Percentiles rank a stretch among this genome's conserved stretches.
phyloP scores from a whole-genome alignment of 2,113 vertebrate genomes.

The Eurypyga helias region DNA sequence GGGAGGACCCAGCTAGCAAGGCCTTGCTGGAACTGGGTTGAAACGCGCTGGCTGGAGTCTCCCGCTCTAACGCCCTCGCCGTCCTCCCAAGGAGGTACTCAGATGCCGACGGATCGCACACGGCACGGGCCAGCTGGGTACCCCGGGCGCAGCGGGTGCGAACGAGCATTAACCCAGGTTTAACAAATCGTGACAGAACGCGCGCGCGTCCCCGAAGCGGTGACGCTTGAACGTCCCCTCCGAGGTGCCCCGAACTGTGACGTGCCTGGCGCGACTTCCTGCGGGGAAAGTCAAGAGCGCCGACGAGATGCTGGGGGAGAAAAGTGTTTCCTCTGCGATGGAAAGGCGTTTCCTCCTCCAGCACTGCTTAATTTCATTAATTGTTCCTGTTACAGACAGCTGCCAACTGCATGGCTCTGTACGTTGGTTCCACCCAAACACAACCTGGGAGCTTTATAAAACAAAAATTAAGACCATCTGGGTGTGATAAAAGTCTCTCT shows the following conservation, averaged over 20 bases:
- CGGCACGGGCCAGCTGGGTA: neutral
- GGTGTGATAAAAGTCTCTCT: neutral
- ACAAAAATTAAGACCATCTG: neutral
- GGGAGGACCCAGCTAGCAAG: rapidly evolving
- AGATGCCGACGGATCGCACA: neutral
- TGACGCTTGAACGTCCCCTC: neutral
- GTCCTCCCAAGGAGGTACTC: neutral
- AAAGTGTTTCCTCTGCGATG: neutral
- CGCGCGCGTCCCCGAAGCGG: neutral
- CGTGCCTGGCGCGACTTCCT: neutral
- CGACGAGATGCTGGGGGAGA: neutral
- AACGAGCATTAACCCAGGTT: neutral
- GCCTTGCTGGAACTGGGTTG: rapidly evolving
- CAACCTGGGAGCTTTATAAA: neutral
- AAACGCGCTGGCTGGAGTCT: neutral
- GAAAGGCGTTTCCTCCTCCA: neutral
- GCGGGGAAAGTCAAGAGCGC: neutral
- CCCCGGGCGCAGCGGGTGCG: neutral
- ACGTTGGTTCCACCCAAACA: neutral
- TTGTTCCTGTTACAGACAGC: neutral
- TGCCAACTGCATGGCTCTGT: neutral
- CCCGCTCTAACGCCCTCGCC: neutral
- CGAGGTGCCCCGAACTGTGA: neutral
- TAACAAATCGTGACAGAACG: neutral
- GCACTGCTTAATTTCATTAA: neutral